These are phyloP conservation scores for Rhizomys pruinosus DNA, from an alignment of 2,113 vertebrate species.

Conservation along the genomic window DNA sequence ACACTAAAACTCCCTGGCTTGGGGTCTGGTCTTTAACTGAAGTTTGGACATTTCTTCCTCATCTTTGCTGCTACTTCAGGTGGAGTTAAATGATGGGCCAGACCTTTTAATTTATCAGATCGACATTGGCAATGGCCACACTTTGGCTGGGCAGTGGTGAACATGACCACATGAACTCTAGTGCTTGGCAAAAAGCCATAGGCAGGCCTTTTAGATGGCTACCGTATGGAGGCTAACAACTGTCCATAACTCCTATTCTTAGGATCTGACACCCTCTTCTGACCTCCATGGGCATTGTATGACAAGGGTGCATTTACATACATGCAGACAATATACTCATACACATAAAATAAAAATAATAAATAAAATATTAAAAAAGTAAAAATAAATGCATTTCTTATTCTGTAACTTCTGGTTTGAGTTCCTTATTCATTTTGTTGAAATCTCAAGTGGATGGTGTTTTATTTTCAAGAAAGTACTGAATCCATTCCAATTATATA, in stretches of 20 bases:
- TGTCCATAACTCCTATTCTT: too few species aligned
- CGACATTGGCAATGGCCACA: not conserved
- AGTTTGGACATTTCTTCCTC: not conserved
- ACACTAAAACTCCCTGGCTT: not conserved
- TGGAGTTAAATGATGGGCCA: not conserved
- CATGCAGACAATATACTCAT: too few species aligned
- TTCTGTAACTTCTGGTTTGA: not conserved
- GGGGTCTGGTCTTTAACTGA: not conserved
- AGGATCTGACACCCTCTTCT: too few species aligned
- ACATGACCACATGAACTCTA: not conserved
- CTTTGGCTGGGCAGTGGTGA: not conserved
- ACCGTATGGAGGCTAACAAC: too few species aligned
- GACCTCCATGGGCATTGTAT: too few species aligned
- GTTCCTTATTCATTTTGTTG: not conserved
- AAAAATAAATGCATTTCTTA: not conserved
- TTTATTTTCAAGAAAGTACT: not conserved
- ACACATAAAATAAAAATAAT: too few species aligned
- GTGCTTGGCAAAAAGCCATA: not conserved
- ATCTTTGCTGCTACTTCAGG: not conserved
- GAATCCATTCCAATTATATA: not conserved
- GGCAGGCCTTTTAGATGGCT: not conserved
- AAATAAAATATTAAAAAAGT: too few species aligned
- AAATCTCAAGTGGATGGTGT: not conserved
- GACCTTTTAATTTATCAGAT: not conserved
- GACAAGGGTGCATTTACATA: too few species aligned